Conservation (phyloP, 2,797 vertebrate species). For the Urosaurus nigricauda region DNA sequence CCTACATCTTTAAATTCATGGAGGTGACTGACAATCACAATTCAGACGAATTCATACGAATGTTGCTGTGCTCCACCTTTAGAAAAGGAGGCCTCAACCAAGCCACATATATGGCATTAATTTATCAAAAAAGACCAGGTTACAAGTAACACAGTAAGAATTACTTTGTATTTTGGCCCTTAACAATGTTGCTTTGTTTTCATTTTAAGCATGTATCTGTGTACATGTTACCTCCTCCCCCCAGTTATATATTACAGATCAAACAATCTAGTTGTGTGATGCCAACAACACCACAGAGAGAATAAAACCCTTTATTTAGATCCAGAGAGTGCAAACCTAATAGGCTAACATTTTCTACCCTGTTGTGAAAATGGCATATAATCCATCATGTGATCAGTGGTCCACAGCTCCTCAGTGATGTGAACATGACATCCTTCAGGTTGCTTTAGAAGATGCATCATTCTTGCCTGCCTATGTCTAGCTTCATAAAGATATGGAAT, state of each 20-base stretch:
- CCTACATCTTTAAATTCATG: neutral
- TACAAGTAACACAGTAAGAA: neutral
- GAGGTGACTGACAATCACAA: neutral
- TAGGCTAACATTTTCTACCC: constrained; percentile 33
- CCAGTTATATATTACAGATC: neutral
- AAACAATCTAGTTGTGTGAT: neutral
- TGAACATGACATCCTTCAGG: constrained; percentile 40
- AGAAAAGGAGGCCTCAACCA: neutral
- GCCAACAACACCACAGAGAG: neutral
- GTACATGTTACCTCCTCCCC: neutral
- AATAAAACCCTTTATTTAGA: constrained; percentile 20
- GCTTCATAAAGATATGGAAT: constrained; percentile 12
- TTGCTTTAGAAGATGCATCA: constrained; percentile 34
- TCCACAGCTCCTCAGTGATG: constrained; percentile 16
- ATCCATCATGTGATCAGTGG: constrained; percentile 41
- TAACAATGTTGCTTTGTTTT: neutral
- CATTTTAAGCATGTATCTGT: neutral
- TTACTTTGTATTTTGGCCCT: neutral
- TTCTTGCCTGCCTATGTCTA: constrained; percentile 1
- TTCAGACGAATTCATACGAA: too few species aligned
- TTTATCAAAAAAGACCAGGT: neutral
- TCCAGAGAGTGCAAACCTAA: neutral
- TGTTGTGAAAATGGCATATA: constrained; percentile 33
- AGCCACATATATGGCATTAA: neutral
- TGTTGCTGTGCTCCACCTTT: neutral